These are phyloP conservation scores for Syngnathus floridae DNA, from an alignment of 2,113 vertebrate species.

Conservation along the genomic window DNA sequence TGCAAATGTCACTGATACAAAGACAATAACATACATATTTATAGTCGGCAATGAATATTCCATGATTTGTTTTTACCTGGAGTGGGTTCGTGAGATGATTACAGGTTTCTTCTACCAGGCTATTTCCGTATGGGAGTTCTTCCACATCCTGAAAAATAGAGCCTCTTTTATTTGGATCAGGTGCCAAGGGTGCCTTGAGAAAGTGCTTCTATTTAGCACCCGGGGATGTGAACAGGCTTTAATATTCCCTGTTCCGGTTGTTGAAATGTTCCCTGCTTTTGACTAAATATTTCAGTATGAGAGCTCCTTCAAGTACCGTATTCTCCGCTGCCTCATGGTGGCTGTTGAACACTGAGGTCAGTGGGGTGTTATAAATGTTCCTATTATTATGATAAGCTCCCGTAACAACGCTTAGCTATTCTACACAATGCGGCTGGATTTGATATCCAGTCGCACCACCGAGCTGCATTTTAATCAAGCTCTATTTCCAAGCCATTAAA, in stretches of 20 bases:
- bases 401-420: slow-evolving; percentile 37
- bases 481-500: slow-evolving; percentile 63
- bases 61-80: too few species aligned
- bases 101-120: background rate
- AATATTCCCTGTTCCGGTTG: background rate
- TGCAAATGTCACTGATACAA: slow-evolving; percentile 58
- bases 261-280: slow-evolving; percentile 5
- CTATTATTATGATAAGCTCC: slow-evolving; percentile 47
- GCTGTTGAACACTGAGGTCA: slow-evolving; percentile 40
- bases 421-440: slow-evolving; percentile 34
- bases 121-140: background rate
- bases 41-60: too few species aligned
- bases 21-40: background rate
- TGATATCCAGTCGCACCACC: slow-evolving; percentile 45
- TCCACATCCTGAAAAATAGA: background rate
- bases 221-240: background rate
- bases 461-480: slow-evolving; percentile 59
- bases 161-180: background rate
- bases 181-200: background rate
- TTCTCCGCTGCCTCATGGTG: slow-evolving; percentile 24
- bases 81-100: background rate
- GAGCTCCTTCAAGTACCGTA: slow-evolving; percentile 6
- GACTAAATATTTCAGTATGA: slow-evolving; percentile 11
- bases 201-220: slow-evolving; percentile 3
- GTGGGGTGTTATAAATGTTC: slow-evolving; percentile 47